These are phyloP conservation scores for Notiomystis cincta DNA, from an alignment of 2,113 vertebrate genomes.

Conservation along the genomic window DNA sequence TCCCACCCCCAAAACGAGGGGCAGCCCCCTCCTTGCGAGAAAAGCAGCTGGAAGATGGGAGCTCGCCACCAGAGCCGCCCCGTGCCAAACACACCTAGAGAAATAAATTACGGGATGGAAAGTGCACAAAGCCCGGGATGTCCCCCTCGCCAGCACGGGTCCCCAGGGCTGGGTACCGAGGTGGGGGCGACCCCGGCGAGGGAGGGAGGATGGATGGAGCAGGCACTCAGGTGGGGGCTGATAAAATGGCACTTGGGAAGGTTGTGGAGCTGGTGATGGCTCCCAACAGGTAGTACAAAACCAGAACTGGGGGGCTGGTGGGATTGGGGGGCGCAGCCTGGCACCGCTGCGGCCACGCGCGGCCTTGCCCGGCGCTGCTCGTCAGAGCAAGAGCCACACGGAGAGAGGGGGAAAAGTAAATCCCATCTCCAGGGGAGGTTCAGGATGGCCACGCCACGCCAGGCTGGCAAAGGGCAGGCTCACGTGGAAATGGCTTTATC, in stretches of 20 bases:
- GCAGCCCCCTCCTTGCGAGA: neutral
- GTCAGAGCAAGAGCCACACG: fast-evolving
- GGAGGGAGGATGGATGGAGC: neutral
- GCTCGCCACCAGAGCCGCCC: neutral
- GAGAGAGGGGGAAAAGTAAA: neutral
- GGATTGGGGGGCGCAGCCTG: fast-evolving
- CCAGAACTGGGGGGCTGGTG: neutral
- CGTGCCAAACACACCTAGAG: neutral
- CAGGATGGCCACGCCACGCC: fast-evolving
- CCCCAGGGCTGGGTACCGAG: neutral
- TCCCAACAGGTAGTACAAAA: neutral
- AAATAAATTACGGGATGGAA: conserved; percentile 14
- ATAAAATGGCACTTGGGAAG: conserved; percentile 51
- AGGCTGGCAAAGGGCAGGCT: neutral
- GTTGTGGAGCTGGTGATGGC: neutral
- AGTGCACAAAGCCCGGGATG: neutral
- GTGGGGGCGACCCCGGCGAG: fast-evolving
- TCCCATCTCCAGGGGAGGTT: neutral
- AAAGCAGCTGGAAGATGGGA: neutral
- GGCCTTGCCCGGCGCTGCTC: fast-evolving
- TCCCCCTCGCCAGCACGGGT: fast-evolving
- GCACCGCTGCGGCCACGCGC: fast-evolving
- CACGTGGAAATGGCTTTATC: neutral
- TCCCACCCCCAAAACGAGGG: neutral
- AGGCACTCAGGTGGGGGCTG: conserved; percentile 26